Base-by-base conservation (phyloP, 2,113 vertebrate species). In the Myotis yumanensis region DNA sequence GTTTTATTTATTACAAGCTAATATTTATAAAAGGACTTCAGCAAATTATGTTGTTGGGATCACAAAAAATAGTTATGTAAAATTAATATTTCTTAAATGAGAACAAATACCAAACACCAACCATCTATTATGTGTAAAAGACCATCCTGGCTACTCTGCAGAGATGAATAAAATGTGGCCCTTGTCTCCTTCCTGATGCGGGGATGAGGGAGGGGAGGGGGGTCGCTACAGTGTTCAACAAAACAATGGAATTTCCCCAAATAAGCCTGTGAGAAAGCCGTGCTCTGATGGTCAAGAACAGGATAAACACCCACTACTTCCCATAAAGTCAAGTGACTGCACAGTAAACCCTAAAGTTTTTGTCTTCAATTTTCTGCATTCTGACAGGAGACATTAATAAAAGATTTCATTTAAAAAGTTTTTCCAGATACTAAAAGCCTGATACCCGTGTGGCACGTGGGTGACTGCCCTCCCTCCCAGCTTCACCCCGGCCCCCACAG, bases 1-100 rank as follows among this genome's bases (percentile, higher is more conserved):
- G 15, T 91, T 89, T 82, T 91, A 35, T 73, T 83, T 83, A 80
- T 75, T 90, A 30, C 2, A 79, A 76, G 14, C 11, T 68, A 68
- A 69, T 28, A 40, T 71, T 89, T 93, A 83, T 43, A 4, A 80
- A 93, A 93, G 5, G 9, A 84, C 46, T 64, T 73, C 20, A 86
- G 4, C 2, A 25, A 86, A 87, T 48, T 46, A 43, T 32, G 17
- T 81, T 69, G 4, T 75, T n/a, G 17, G 5, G 0, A 52, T 84
- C 12, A 23, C 22, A 37, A 77, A 90, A 37, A 64, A 2, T 54
- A 82, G 17, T 71, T 96, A 40, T 25, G 7, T 2, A 59, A 91
- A 91, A 48, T 35, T 91, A 72, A 15, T 68, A n/a, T 52, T 92
- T 96, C 79, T 9, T 25, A 46, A 90, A 85, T 51, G 4, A 37